Conservation (phyloP, 1,140 invertebrate genomes). For the honey bee (Apis mellifera) region Amel_HAv3.1 CM009934.2:12142001-12142500, state of each 20-base stretch:
- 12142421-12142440: constrained; percentile 88
- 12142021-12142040: constrained; percentile 94
- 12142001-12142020: constrained; percentile 69
- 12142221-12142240: not conserved
- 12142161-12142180: constrained; percentile 85
- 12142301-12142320: constrained; percentile 90
- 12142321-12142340: constrained; percentile 97
- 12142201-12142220: not conserved
- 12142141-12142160: constrained; percentile 98
- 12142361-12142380: constrained; percentile 96
- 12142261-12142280: constrained; percentile 91
- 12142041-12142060: constrained; percentile 88
- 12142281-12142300: constrained; percentile 93
- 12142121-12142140: constrained; percentile 94
- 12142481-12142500: constrained; percentile 88
- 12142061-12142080: constrained; percentile 94
- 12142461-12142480: constrained; percentile 85
- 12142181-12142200: not conserved
- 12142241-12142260: constrained; percentile 14
- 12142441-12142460: constrained; percentile 91
- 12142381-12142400: constrained; percentile 88
- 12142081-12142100: constrained; percentile 85
- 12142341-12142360: constrained; percentile 97
- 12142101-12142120: constrained; percentile 95
- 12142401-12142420: constrained; percentile 96